These are phyloP conservation scores for Sarcophaga bullata DNA, from an alignment of 1,140 invertebrate genomes.

Conservation along the genomic window DNA sequence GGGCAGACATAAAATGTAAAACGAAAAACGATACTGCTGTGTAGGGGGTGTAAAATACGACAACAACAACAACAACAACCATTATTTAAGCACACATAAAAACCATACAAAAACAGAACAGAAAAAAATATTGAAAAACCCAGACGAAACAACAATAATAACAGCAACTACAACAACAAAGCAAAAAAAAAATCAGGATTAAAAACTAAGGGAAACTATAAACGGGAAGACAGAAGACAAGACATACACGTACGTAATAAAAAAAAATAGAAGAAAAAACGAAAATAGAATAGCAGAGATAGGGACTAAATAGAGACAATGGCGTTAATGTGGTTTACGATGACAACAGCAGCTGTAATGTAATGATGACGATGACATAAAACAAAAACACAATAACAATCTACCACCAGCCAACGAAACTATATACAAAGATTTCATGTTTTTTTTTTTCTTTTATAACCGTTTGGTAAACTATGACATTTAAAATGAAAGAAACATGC, in stretches of 20 bases:
- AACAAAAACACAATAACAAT: background rate
- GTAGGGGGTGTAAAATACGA: background rate
- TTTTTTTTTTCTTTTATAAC: too few species aligned
- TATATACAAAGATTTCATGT: too few species aligned
- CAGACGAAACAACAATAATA: too few species aligned
- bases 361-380: background rate
- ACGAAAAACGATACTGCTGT: background rate
- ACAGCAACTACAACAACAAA: too few species aligned
- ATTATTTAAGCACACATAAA: too few species aligned
- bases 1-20: constrained; percentile 12
- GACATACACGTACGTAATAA: background rate
- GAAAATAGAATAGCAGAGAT: background rate
- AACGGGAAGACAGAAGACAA: too few species aligned
- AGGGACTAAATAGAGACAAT: background rate
- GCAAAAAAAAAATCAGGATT: background rate
- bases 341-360: background rate
- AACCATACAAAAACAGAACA: too few species aligned
- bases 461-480: too few species aligned
- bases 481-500: too few species aligned
- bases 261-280: background rate
- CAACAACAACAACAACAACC: background rate
- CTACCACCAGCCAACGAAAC: background rate
- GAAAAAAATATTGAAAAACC: too few species aligned
- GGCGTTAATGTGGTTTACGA: background rate
- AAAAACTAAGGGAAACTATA: too few species aligned